Evolutionary conservation across 1,140 invertebrate genomes (phyloP), one percentile per base, ranked within the genome.

Genomic region (Aphidius gifuensis): DNA sequence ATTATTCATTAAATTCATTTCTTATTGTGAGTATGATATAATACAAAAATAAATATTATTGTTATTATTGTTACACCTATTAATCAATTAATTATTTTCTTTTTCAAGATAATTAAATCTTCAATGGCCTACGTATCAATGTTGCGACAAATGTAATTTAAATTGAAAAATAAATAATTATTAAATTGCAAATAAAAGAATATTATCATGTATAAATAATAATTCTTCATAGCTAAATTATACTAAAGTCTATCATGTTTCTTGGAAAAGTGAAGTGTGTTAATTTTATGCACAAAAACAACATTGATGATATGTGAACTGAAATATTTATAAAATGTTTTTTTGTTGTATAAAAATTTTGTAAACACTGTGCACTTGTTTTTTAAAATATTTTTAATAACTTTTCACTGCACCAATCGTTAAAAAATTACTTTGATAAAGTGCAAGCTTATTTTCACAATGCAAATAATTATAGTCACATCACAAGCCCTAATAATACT

Each of bases 81-180:
- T 53, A 42, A 8, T 23, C 5, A 53, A 38, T 53, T 39, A 3
- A 53, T 38, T 39, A 4, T 0, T 53, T 9, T 39, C 0, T 40
- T 39, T 40, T 59, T 66, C 4, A 42, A 71, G 68, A 51, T 68
- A 32, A 5, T 71, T 9, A 71, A 69, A 59, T 60, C 68, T 7
- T 66, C 66, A 5, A 61, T 71, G 59, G 69, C 62, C 4, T 68
- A 60, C 11, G 43, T 71, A 1, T 69, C 69, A 5, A 40, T 71
- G 8, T 56, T 71, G 45, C 60, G 61, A 9, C 32, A 58, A 2
- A 43, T 65, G 23, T 32, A 32, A 32, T 32, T 32, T 32, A 16
- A 5, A 39, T 55, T 3, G 58, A 5, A 23, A 23, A 50, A 4
- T 23, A 5, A 16, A 8, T 8, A 4, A 50, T 50, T 50, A 6